A percentile compares a stretch with the other conserved stretches of the same genome.
Evolutionary conservation across 2,113 vertebrate species (phyloP).

Genomic region (Psittacula cyanocephala): DNA sequence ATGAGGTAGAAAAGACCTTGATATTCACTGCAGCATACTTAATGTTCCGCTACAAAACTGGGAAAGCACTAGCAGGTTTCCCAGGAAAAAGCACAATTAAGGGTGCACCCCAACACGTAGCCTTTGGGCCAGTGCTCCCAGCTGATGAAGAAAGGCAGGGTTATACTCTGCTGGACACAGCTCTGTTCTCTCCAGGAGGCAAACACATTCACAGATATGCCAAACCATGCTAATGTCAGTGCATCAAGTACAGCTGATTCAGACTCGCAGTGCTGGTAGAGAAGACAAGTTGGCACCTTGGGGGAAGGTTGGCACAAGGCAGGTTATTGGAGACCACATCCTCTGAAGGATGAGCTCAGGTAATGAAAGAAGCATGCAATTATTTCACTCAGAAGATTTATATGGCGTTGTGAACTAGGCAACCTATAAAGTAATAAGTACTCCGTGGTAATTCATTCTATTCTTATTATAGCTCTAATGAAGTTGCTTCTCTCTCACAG

Average conservation of each 20-base stretch:
- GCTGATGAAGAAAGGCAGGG: not conserved
- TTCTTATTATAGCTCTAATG: not conserved
- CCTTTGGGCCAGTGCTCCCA: accelerated
- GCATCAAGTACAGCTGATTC: accelerated
- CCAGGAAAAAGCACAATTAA: accelerated
- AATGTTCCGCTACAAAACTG: not conserved
- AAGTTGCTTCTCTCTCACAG: not conserved
- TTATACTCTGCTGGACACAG: accelerated
- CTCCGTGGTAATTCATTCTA: not conserved
- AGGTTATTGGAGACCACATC: not conserved
- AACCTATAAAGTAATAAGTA: not conserved
- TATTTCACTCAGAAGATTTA: not conserved
- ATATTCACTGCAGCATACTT: accelerated
- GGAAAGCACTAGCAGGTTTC: not conserved
- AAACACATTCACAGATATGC: not conserved
- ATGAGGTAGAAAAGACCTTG: accelerated
- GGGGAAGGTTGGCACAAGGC: not conserved
- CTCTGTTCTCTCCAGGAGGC: not conserved
- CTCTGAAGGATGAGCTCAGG: not conserved
- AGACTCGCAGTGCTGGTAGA: not conserved
- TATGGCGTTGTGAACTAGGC: not conserved
- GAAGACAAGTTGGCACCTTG: not conserved
- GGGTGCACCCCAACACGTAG: too few relatives aligned
- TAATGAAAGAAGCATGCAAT: not conserved
- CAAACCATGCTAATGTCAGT: not conserved